Evolutionary conservation across 2,797 vertebrate genomes (phyloP).

Genomic region (Molossus molossus): DNA sequence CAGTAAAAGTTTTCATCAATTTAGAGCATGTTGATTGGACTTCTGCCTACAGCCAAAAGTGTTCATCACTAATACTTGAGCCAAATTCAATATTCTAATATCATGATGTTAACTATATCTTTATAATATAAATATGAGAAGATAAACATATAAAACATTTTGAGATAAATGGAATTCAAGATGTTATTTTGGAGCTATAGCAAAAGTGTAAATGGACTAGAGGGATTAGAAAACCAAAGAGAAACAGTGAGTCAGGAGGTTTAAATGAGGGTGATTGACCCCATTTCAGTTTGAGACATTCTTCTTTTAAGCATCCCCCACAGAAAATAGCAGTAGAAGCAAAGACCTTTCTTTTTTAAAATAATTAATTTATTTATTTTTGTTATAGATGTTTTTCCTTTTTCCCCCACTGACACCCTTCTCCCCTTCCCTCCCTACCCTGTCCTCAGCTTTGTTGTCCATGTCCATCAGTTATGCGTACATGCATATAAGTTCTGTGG

Average conservation of each 20-base stretch:
- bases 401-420: too few relatives aligned
- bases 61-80: neutral
- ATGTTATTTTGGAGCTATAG: neutral
- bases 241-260: neutral
- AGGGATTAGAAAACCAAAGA: neutral
- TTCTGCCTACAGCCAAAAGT: neutral
- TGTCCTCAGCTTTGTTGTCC: too few relatives aligned
- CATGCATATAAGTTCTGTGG: too few relatives aligned
- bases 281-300: neutral
- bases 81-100: slow-evolving; percentile 7
- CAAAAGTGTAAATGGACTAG: neutral
- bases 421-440: too few relatives aligned
- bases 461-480: too few relatives aligned
- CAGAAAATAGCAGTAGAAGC: slow-evolving; percentile 8
- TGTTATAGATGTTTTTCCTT: too few relatives aligned
- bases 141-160: neutral
- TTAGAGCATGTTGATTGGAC: neutral
- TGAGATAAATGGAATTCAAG: neutral
- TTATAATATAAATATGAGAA: neutral
- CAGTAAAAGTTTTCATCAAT: neutral
- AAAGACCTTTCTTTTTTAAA: neutral
- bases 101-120: neutral
- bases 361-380: too few relatives aligned
- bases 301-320: neutral
- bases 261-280: neutral